Conservation (phyloP, 2,797 vertebrate species). For the Halcyon leucocephala region DNA sequence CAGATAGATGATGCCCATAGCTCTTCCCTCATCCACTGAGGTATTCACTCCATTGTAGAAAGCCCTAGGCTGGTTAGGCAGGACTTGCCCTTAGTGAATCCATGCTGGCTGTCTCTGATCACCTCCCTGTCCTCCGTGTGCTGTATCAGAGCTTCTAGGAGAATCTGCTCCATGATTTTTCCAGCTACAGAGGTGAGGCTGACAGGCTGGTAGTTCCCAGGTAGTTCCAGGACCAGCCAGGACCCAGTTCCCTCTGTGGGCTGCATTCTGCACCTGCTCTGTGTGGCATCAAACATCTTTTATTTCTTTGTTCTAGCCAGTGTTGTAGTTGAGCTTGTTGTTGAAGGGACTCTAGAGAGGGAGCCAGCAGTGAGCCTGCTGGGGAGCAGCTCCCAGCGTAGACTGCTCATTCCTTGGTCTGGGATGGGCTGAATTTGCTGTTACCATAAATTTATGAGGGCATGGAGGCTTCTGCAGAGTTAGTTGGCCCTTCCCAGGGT, state of each 20-base stretch:
- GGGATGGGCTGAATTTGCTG: not conserved
- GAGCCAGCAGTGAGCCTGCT: not conserved
- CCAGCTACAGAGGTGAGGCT: no score
- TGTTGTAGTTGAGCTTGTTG: not conserved
- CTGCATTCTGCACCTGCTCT: not conserved
- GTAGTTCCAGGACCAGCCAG: not conserved
- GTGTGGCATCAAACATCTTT: not conserved
- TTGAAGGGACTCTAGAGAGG: not conserved
- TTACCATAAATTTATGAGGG: not conserved
- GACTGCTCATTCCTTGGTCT: not conserved
- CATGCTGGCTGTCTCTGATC: no score
- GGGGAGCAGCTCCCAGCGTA: not conserved
- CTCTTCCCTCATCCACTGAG: no score
- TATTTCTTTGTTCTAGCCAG: not conserved
- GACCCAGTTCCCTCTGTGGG: accelerated
- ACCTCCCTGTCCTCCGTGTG: no score
- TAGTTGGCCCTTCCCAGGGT: not conserved
- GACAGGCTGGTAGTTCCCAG: no score
- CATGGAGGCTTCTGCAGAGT: not conserved
- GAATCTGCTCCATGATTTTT: no score
- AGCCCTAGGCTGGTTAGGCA: no score
- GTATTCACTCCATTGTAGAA: no score
- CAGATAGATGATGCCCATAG: no score
- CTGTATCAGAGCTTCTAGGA: no score
- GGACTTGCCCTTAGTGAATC: no score